These are phyloP conservation scores for Chaetophractus vellerosus DNA, from an alignment of 2,797 vertebrate genomes.

Conservation along the genomic window DNA sequence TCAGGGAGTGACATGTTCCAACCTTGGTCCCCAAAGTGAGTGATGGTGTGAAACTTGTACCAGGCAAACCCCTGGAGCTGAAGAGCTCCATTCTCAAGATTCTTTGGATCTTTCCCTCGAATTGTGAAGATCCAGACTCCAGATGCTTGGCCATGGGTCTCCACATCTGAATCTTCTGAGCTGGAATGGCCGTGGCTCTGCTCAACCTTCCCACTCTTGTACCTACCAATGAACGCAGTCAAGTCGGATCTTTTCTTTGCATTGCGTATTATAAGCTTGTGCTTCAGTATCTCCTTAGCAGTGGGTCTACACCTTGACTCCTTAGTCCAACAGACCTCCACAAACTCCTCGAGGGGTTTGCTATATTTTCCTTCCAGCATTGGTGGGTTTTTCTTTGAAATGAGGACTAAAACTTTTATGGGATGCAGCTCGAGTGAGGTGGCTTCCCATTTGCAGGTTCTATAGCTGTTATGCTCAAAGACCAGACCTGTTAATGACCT, in stretches of 20 bases:
- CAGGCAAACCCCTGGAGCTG: conserved; percentile 71
- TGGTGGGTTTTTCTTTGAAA: too few relatives aligned
- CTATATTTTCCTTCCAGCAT: too few relatives aligned
- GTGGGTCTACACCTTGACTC: conserved; percentile 92
- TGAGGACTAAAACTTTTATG: too few relatives aligned
- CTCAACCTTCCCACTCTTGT: conserved; percentile 97
- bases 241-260: conserved; percentile 99
- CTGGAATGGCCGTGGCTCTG: conserved; percentile 96
- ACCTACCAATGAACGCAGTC: conserved; percentile 97
- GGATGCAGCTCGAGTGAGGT: too few relatives aligned
- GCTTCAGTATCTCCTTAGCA: conserved; percentile 97
- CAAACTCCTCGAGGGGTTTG: too few relatives aligned
- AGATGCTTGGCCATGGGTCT: conserved; percentile 93
- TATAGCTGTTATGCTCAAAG: too few relatives aligned
- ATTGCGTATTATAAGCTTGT: conserved; percentile 97
- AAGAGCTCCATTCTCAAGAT: conserved; percentile 92
- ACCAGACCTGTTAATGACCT: too few relatives aligned
- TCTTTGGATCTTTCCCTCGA: conserved; percentile 93
- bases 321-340: too few relatives aligned
- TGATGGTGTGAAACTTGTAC: background rate
- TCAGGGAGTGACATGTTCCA: background rate
- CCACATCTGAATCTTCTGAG: conserved; percentile 97
- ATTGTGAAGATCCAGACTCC: conserved; percentile 96
- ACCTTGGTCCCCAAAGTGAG: too few relatives aligned
- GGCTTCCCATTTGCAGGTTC: too few relatives aligned